Evolutionary conservation across 1,140 invertebrate species (phyloP).

Genomic region (Pogonognathellus flavescens): DNA sequence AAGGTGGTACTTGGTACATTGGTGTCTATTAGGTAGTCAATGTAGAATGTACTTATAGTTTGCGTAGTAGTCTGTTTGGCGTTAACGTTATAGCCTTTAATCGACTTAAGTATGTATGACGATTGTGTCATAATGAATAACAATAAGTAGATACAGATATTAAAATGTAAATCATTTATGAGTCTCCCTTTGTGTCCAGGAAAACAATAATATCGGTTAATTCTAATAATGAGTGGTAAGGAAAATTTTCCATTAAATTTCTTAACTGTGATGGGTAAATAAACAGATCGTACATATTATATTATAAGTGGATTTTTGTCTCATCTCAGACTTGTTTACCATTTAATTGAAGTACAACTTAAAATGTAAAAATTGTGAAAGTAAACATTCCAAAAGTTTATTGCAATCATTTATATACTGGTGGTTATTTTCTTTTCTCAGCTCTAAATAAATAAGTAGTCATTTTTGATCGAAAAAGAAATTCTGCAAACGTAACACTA

Average conservation of each 20-base stretch:
- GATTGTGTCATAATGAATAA: background rate
- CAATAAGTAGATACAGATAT: background rate
- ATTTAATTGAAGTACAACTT: constrained; percentile 9
- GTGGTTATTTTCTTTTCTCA: too few species aligned
- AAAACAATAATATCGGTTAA: constrained; percentile 12
- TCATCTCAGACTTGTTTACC: background rate
- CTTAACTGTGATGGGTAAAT: constrained; percentile 25
- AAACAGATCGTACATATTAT: constrained; percentile 8
- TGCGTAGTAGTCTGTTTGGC: background rate
- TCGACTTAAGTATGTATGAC: constrained; percentile 1
- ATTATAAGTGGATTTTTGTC: constrained; percentile 2
- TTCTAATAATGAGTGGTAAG: background rate
- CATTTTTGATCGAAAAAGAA: too few species aligned
- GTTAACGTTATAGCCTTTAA: background rate
- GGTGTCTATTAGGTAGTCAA: background rate
- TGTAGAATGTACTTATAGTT: too few species aligned
- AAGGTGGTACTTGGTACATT: background rate
- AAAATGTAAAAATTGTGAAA: background rate
- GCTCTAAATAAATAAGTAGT: too few species aligned
- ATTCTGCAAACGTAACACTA: too few species aligned
- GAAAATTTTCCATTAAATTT: constrained; percentile 7
- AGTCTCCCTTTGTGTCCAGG: background rate
- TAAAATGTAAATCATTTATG: background rate
- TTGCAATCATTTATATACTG: background rate
- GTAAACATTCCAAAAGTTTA: constrained; percentile 22